Evolutionary conservation across 2,797 vertebrate species (phyloP).

Genomic region (Halcyon chelicuti): DNA sequence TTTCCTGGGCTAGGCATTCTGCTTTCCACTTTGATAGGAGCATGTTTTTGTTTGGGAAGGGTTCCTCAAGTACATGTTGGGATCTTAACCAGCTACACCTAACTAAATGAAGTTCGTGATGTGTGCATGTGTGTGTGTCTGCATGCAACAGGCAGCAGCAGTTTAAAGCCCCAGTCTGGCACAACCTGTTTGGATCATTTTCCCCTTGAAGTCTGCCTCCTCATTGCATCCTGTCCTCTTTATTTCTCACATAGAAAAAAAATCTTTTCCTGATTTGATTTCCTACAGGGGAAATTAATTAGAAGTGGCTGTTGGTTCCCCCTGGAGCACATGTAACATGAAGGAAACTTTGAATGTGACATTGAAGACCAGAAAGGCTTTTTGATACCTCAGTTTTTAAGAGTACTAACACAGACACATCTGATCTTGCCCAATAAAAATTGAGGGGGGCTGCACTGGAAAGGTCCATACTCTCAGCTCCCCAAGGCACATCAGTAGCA

Average conservation of each 20-base stretch:
- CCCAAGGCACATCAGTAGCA: rapidly evolving
- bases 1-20: neutral
- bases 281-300: neutral
- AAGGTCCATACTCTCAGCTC: neutral
- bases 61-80: neutral
- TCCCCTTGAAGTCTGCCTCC: neutral
- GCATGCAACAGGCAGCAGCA: neutral
- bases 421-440: neutral
- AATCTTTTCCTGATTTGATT: neutral
- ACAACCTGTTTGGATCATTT: neutral
- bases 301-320: neutral
- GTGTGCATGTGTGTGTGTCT: rapidly evolving
- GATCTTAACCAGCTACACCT: neutral
- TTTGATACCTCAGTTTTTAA: neutral
- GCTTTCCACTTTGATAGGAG: constrained; percentile 7
- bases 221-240: neutral
- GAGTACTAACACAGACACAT: neutral
- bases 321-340: rapidly evolving
- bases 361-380: neutral
- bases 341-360: neutral
- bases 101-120: neutral
- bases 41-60: neutral
- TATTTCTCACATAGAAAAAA: neutral
- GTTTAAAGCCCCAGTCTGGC: neutral
- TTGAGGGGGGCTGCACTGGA: rapidly evolving